Evolutionary conservation across 2,797 vertebrate genomes (phyloP).

Genomic region (Pseudochaenichthys georgianus): DNA sequence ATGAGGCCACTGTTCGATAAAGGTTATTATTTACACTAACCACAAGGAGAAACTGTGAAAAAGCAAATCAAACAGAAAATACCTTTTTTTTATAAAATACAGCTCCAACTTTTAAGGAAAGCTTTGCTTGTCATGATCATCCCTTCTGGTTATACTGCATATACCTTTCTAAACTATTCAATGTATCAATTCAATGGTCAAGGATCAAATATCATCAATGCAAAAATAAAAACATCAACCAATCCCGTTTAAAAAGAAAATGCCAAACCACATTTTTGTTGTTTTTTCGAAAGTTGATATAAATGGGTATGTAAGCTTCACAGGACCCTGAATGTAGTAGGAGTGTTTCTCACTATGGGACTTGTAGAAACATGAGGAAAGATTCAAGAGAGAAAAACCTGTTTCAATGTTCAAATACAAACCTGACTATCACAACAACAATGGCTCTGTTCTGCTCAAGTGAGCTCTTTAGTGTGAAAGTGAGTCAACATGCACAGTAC

Average conservation of each 20-base stretch:
- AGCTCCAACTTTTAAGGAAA: not conserved
- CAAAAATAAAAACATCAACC: too few relatives aligned
- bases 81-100: not conserved
- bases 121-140: not conserved
- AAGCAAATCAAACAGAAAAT: not conserved
- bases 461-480: not conserved
- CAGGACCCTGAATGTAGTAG: not conserved
- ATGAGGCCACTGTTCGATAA: not conserved
- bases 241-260: too few relatives aligned
- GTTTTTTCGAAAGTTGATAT: too few relatives aligned
- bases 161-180: not conserved
- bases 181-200: too few relatives aligned
- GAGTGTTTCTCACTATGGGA: not conserved
- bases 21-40: not conserved
- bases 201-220: too few relatives aligned
- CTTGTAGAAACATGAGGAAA: not conserved
- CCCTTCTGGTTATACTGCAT: not conserved
- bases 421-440: not conserved
- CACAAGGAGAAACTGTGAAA: slow-evolving; percentile 16
- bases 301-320: too few relatives aligned
- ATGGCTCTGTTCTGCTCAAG: not conserved
- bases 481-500: not conserved
- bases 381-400: not conserved
- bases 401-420: not conserved
- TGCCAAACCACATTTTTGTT: too few relatives aligned